Conservation (phyloP, 2,113 vertebrate genomes). For the Oreochromis tanganicae region DNA sequence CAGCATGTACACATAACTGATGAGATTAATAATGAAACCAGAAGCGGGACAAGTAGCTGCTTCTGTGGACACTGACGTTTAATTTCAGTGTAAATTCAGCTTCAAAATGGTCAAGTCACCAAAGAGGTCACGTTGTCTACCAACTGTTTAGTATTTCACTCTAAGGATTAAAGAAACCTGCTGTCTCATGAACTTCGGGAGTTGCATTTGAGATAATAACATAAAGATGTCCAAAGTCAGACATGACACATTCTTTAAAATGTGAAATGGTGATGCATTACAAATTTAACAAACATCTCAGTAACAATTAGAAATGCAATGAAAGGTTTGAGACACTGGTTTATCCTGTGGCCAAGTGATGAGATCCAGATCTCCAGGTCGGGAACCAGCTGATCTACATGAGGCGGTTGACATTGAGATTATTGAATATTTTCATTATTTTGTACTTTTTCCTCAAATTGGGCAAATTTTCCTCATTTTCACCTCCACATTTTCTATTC, state of each 20-base stretch:
- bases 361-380: neutral
- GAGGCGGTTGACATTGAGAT: fast-evolving
- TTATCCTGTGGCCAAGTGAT: neutral
- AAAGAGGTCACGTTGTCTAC: neutral
- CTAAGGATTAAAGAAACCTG: neutral
- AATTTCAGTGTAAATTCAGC: neutral
- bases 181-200: neutral
- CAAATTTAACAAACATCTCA: neutral
- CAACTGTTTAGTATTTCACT: neutral
- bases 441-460: neutral
- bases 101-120: neutral
- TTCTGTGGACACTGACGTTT: neutral
- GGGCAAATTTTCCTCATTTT: fast-evolving
- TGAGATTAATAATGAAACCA: neutral
- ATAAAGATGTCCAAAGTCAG: neutral
- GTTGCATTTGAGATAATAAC: neutral
- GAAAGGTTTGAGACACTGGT: neutral
- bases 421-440: neutral
- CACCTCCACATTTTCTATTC: neutral
- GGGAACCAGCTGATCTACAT: neutral
- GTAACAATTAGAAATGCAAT: fast-evolving
- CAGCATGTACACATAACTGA: neutral
- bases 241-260: neutral
- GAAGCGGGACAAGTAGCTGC: neutral
- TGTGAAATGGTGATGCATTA: neutral